Percentiles rank a stretch among this genome's conserved stretches.
phyloP scores from a whole-genome alignment of 2,888 invertebrate species.

The Timema cristinae region DNA sequence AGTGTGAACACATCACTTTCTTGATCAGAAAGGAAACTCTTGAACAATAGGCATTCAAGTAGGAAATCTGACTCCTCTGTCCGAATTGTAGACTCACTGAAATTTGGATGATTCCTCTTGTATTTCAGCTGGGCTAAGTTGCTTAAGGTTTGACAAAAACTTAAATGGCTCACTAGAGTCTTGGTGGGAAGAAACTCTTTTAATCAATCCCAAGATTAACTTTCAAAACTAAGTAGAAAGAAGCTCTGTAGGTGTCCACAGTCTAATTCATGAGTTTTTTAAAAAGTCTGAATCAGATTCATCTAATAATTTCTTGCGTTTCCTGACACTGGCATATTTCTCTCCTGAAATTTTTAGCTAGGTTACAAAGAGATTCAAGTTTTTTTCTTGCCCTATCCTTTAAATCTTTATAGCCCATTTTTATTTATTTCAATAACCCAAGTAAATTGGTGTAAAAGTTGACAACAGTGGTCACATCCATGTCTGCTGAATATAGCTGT shows the following conservation, averaged over 20 bases:
- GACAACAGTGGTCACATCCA: background rate
- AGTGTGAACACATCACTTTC: background rate
- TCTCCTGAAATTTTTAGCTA: background rate
- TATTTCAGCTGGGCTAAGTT: background rate
- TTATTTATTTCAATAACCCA: background rate
- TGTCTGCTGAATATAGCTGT: background rate
- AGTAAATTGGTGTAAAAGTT: background rate
- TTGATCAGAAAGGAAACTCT: background rate
- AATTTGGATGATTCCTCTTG: background rate
- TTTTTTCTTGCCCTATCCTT: background rate
- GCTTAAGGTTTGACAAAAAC: background rate
- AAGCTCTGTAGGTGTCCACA: background rate
- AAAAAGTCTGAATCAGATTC: conserved; percentile 1
- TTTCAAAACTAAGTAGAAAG: background rate
- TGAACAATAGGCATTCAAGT: background rate
- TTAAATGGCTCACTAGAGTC: background rate
- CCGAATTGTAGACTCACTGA: background rate
- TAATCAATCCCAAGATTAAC: background rate
- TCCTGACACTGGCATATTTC: background rate
- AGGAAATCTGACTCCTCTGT: background rate
- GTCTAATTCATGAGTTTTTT: background rate
- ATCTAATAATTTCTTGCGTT: background rate
- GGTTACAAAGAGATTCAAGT: background rate
- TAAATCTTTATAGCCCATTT: background rate
- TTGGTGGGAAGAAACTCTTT: background rate